phyloP scores from a whole-genome alignment of 2,888 invertebrate species.

The Cepaea hortensis region DNA sequence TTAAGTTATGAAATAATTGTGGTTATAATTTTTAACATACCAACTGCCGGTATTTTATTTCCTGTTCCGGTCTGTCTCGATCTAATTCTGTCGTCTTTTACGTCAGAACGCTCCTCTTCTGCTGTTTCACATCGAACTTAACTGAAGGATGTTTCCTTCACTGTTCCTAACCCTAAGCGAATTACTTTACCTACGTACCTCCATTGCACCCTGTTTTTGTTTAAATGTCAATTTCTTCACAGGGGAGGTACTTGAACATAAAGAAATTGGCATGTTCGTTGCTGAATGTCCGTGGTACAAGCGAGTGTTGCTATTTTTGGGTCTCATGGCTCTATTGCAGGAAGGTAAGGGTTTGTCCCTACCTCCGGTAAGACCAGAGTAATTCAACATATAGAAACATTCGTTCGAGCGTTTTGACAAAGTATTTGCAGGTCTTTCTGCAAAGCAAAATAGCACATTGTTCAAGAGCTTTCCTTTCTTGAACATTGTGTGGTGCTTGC shows the following conservation, averaged over 20 bases:
- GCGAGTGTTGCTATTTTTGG: not conserved
- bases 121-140: not conserved
- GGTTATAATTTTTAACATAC: not conserved
- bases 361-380: not conserved
- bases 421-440: constrained; percentile 20
- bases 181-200: not conserved
- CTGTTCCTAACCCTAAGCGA: constrained; percentile 33
- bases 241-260: constrained; percentile 34
- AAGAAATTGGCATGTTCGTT: constrained; percentile 40
- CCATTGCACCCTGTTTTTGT: constrained; percentile 41
- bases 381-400: not conserved
- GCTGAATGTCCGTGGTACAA: not conserved
- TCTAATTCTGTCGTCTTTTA: not conserved
- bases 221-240: constrained; percentile 35
- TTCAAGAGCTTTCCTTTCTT: not conserved
- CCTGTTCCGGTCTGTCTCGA: not conserved
- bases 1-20: no score
- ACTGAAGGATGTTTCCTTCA: constrained; percentile 36
- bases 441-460: constrained; percentile 2
- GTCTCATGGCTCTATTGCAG: not conserved
- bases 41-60: not conserved
- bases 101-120: not conserved
- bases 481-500: constrained; percentile 21
- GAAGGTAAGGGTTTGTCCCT: constrained; percentile 42
- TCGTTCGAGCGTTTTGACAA: not conserved